phyloP scores from a whole-genome alignment of 2,797 vertebrate species.

The Parotocinclus haroldoi region DNA sequence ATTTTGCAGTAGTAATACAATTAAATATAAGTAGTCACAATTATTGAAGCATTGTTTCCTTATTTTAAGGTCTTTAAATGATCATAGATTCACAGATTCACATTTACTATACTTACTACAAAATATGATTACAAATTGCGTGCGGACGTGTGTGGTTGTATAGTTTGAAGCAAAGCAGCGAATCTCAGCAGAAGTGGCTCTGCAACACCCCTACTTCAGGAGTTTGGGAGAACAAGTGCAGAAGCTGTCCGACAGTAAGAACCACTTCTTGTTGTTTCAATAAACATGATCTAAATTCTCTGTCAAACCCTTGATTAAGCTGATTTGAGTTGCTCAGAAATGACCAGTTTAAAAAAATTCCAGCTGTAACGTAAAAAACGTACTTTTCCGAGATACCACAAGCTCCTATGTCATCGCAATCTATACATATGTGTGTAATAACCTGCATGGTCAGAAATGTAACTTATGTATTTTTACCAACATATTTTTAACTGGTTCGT shows the following conservation, averaged over 20 bases:
- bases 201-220: conserved; percentile 70
- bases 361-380: too few species aligned
- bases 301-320: too few species aligned
- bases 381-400: too few species aligned
- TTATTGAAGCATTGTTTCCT: not conserved
- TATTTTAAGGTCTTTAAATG: not conserved
- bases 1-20: too few species aligned
- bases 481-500: not conserved
- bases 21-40: too few species aligned
- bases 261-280: not conserved
- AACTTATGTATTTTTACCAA: too few species aligned
- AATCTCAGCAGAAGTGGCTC: conserved; percentile 69
- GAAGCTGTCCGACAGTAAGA: conserved; percentile 73
- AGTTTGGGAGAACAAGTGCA: conserved; percentile 72
- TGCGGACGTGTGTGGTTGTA: not conserved
- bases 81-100: not conserved
- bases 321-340: too few species aligned
- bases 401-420: too few species aligned
- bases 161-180: conserved; percentile 77
- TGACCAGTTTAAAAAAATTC: too few species aligned
- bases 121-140: not conserved
- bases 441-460: too few species aligned
- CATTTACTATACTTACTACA: not conserved
- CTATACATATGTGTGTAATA: too few species aligned
- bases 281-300: too few species aligned